Percentiles rank a stretch among this genome's conserved stretches.
Conservation (phyloP, 2,797 vertebrate genomes). For the Sparidentex hasta region DNA sequence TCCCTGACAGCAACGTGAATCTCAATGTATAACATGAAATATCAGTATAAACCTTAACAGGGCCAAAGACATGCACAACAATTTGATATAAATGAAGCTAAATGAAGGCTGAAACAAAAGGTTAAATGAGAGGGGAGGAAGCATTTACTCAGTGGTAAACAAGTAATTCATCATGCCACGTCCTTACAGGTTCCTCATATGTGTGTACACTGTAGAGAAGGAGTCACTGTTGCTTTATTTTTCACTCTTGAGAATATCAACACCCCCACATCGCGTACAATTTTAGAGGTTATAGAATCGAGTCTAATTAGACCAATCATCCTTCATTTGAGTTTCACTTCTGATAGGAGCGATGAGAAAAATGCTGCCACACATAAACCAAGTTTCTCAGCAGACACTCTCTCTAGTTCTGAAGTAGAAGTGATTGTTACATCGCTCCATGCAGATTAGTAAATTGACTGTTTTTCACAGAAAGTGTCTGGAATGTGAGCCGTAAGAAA, state of each 20-base stretch:
- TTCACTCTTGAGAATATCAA: slow-evolving; percentile 23
- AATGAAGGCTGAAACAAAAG: slow-evolving; percentile 51
- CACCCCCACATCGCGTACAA: neutral
- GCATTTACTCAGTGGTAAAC: slow-evolving; percentile 70
- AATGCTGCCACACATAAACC: neutral
- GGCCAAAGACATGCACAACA: slow-evolving; percentile 10
- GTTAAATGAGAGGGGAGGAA: slow-evolving; percentile 63
- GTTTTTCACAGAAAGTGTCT: slow-evolving; percentile 41
- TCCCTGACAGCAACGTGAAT: neutral
- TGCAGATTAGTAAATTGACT: slow-evolving; percentile 30
- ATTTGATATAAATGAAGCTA: slow-evolving; percentile 45
- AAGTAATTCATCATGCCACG: slow-evolving; percentile 71
- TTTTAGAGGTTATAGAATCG: slow-evolving; percentile 4
- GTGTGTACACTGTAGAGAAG: slow-evolving; percentile 25
- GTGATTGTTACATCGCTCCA: neutral
- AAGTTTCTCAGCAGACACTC: slow-evolving; percentile 30
- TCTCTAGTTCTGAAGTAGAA: slow-evolving; percentile 23
- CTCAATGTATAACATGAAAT: neutral
- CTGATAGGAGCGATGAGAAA: slow-evolving; percentile 4
- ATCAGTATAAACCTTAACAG: neutral
- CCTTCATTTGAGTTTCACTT: slow-evolving; percentile 12
- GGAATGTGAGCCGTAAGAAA: slow-evolving; percentile 19
- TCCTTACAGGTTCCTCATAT: slow-evolving; percentile 41
- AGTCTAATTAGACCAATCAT: slow-evolving; percentile 28
- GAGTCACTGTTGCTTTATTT: slow-evolving; percentile 19